Conservation (phyloP, 2,888 invertebrate species). For the Pollenia labialis region DNA sequence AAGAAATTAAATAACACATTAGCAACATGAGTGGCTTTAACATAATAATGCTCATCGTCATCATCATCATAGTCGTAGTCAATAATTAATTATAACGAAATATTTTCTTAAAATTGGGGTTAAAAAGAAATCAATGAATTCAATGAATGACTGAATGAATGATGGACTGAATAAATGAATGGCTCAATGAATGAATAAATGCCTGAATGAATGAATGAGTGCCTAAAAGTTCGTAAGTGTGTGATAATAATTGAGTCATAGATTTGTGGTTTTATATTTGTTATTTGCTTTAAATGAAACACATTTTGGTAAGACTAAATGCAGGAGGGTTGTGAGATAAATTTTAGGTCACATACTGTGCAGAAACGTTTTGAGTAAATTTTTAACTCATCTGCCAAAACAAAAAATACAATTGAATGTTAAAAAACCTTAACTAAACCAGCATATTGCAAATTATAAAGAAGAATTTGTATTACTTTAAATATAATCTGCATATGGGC, state of each 20-base stretch:
- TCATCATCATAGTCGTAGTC: not conserved
- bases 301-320: conserved; percentile 7
- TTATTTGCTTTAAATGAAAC: conserved; percentile 9
- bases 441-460: too few relatives aligned
- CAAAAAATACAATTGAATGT: too few relatives aligned
- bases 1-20: conserved; percentile 60
- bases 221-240: not conserved
- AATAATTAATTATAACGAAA: conserved; percentile 59
- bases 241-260: conserved; percentile 63
- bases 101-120: conserved; percentile 50
- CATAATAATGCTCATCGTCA: not conserved
- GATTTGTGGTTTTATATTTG: not conserved
- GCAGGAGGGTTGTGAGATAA: conserved; percentile 14
- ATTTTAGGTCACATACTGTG: not conserved
- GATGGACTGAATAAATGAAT: not conserved
- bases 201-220: conserved; percentile 2
- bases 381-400: too few relatives aligned
- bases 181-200: not conserved
- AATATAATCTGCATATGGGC: too few relatives aligned
- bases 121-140: conserved; percentile 66
- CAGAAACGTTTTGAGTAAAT: too few relatives aligned
- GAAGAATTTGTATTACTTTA: too few relatives aligned
- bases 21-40: conserved; percentile 25
- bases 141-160: conserved; percentile 7
- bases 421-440: too few relatives aligned